Percentiles rank a stretch among this genome's conserved stretches.
Conservation (phyloP, 2,888 invertebrate genomes). For the Brachycybe producta region DNA sequence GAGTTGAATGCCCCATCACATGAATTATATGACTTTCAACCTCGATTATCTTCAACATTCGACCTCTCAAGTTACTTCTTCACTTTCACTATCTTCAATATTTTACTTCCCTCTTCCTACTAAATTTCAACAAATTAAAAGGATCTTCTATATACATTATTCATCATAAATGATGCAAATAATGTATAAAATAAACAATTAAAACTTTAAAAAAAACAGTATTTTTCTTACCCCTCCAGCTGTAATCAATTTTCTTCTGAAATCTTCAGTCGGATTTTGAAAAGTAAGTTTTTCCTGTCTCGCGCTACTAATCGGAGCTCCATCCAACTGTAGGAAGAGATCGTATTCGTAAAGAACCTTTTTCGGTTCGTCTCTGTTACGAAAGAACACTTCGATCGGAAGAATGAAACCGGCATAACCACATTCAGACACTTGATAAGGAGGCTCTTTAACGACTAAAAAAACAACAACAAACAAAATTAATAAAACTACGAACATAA, state of each 20-base stretch:
- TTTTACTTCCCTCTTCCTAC: no score
- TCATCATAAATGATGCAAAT: no score
- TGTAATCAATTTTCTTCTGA: conserved; percentile 68
- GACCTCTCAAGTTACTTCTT: no score
- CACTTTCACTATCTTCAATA: no score
- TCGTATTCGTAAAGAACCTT: conserved; percentile 65
- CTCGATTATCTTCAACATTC: no score
- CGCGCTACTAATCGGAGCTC: conserved; percentile 54
- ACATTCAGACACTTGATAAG: conserved; percentile 78
- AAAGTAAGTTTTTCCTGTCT: conserved; percentile 74
- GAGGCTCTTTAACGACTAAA: conserved; percentile 79
- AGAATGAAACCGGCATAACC: conserved; percentile 89
- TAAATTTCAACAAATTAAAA: no score
- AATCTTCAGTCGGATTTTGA: conserved; percentile 74
- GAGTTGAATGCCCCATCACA: no score
- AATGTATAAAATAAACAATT: no score
- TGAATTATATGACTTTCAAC: no score
- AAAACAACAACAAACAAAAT: conserved; percentile 26
- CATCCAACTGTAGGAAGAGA: conserved; percentile 60
- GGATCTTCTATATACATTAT: no score
- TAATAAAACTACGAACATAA: not conserved
- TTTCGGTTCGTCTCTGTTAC: conserved; percentile 76
- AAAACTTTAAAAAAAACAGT: not conserved
- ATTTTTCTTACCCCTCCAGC: conserved; percentile 55
- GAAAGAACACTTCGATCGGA: conserved; percentile 69